phyloP scores from a whole-genome alignment of 2,888 invertebrate genomes.

The Calameuta filiformis region DNA sequence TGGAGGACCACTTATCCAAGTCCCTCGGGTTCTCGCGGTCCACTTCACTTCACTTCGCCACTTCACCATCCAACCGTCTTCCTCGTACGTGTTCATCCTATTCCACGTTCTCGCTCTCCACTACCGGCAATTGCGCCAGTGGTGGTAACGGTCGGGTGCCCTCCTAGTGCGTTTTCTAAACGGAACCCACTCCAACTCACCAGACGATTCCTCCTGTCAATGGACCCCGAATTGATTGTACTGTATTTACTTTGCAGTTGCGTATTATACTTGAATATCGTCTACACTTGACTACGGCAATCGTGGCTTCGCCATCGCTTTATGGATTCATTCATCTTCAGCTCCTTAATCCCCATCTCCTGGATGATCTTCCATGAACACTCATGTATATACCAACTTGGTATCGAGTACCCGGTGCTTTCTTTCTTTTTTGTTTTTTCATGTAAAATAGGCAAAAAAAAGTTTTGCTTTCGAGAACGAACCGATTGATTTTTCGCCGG shows the following conservation, averaged over 20 bases:
- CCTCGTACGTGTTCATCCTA: conserved; percentile 16
- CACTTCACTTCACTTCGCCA: conserved; percentile 21
- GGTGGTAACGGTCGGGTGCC: conserved; percentile 26
- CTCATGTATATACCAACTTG: not conserved
- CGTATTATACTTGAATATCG: not conserved
- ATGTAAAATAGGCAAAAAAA: not conserved
- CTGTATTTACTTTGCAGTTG: conserved; percentile 11
- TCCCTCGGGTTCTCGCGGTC: conserved; percentile 37
- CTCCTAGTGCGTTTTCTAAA: conserved; percentile 35
- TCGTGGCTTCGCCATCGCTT: not conserved
- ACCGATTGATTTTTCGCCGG: not conserved
- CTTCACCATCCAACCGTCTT: conserved; percentile 22
- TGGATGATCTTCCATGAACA: not conserved
- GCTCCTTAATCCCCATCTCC: not conserved
- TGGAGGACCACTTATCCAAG: conserved; percentile 60
- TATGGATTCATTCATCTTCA: not conserved
- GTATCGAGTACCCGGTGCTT: not conserved
- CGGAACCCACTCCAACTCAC: conserved; percentile 43
- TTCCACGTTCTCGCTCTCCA: conserved; percentile 12
- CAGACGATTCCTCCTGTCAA: conserved; percentile 25
- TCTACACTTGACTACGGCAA: not conserved
- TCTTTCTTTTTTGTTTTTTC: not conserved
- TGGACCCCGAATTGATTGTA: conserved; percentile 50
- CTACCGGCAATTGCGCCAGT: conserved; percentile 29
- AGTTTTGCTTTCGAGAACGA: not conserved